Evolutionary conservation across 2,888 invertebrate species (phyloP).

Genomic region (Epiblema foenella): DNA sequence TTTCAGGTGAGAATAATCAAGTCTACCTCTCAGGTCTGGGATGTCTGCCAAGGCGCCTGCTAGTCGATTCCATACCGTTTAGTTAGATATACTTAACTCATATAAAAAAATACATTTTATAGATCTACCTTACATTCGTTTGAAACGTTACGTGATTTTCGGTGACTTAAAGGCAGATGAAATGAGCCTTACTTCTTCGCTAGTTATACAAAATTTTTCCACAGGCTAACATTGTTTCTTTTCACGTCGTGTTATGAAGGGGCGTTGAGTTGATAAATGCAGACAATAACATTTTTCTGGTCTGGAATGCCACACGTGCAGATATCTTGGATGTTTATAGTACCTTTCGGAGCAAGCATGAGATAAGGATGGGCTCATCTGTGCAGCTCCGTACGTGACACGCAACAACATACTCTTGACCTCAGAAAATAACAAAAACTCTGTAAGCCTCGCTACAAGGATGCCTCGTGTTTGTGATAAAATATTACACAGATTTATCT

Average conservation of each 20-base stretch:
- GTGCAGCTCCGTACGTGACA: slow-evolving; percentile 37
- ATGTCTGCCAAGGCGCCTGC: no score
- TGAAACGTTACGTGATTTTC: no score
- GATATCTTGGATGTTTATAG: slow-evolving; percentile 13
- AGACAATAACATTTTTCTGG: slow-evolving; percentile 36
- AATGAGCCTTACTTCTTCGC: no score
- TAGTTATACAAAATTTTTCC: slow-evolving; percentile 11
- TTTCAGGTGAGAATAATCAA: no score
- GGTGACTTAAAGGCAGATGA: no score
- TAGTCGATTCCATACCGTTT: no score
- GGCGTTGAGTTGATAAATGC: slow-evolving; percentile 44
- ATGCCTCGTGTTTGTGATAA: slow-evolving; percentile 35
- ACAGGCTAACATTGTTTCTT: slow-evolving; percentile 33
- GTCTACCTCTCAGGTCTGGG: no score
- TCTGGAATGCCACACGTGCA: slow-evolving; percentile 10
- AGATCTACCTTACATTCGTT: no score
- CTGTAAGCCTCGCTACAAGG: slow-evolving; percentile 33
- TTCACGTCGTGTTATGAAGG: slow-evolving; percentile 38
- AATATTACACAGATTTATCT: slow-evolving; percentile 34
- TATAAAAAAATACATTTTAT: no score
- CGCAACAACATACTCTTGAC: slow-evolving; percentile 42
- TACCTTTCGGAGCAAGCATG: slow-evolving; percentile 10
- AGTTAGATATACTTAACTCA: no score
- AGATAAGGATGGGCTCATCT: slow-evolving; percentile 39
- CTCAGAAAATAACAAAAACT: slow-evolving; percentile 41